A percentile compares a stretch with the other conserved stretches of the same genome.
These are phyloP conservation scores for Chunga burmeisteri DNA, from an alignment of 2,113 vertebrate genomes.

Conservation along the genomic window DNA sequence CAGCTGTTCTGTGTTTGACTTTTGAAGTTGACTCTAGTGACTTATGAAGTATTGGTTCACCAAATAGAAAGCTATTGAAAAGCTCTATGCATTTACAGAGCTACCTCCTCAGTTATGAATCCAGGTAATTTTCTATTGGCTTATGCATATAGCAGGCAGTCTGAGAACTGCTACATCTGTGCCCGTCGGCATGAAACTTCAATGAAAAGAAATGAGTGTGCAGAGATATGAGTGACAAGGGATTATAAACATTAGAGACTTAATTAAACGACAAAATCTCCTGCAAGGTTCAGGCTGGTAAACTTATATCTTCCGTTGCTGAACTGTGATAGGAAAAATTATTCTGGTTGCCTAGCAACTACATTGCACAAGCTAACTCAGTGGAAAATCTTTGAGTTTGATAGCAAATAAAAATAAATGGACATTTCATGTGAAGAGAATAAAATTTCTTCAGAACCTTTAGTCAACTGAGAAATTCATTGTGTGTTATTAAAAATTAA, in stretches of 20 bases:
- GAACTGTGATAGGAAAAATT: constrained; percentile 12
- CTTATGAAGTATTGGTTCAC: not conserved
- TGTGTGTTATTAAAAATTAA: not conserved
- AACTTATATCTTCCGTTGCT: not conserved
- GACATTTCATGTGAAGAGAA: not conserved
- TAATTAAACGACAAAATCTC: constrained; percentile 37
- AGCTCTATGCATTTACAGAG: not conserved
- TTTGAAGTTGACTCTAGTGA: not conserved
- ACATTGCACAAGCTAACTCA: not conserved
- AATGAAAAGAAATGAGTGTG: not conserved
- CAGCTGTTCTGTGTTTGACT: not conserved
- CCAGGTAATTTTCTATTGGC: not conserved
- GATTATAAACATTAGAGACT: not conserved
- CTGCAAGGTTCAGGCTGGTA: not conserved
- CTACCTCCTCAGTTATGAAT: not conserved
- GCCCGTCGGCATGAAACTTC: not conserved
- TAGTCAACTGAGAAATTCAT: not conserved
- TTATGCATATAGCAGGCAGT: not conserved
- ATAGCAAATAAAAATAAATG: constrained; percentile 15
- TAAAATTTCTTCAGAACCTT: not conserved
- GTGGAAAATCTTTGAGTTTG: not conserved
- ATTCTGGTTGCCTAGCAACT: constrained; percentile 49
- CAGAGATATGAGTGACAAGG: not conserved
- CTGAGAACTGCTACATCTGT: not conserved
- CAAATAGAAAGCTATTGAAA: not conserved